Evolutionary conservation across 2,113 vertebrate genomes (phyloP), one percentile per base, ranked within the genome.

Genomic region (Arvicanthis niloticus): DNA sequence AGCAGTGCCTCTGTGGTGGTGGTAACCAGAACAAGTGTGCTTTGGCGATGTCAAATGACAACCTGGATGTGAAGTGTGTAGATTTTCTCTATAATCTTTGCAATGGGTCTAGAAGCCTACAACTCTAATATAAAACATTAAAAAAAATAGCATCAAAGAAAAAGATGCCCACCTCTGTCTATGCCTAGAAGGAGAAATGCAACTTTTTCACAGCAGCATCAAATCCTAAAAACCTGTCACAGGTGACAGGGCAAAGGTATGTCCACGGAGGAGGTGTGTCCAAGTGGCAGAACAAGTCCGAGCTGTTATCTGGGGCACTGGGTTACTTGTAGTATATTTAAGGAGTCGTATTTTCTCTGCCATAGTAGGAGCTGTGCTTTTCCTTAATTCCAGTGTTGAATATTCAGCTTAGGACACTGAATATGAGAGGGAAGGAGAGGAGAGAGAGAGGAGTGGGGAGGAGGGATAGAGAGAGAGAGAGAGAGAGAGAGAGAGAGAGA

Each of bases 31-130:
- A 95, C 10, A 75, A 77, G 62, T 29, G 16, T 3, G 19, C 45
- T n/a, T 84, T 80, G 84, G 8, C 45, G 29, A 85, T 26, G 9
- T 67, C 68, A 93, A 60, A 89, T 65, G 37, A 58, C 68, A 62
- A 96, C 78, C 15, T 90, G 65, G 29, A 15, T 88, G 0, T 58
- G 75, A 22, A 7, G 7, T 67, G 19, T 53, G 80, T 26, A 78
- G 10, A 80, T 37, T 93, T 56, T 92, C 93, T 88, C 3, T 31
- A 51, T 26, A 81, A 48, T n/a, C 42, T 76, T 82, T 53, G 89
- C 60, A 75, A 92, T 77, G 85, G 90, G 53, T 91, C 84, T 93
- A 4, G 81, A 84, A 86, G 73, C 80, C 40, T 82, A 73, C 91
- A 82, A 86, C 60, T 81, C 45, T 88, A 68, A 95, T 95, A 76